These are phyloP conservation scores for Phymanthus crucifer DNA, from an alignment of 92 coral and sea anemone genomes.

Conservation along the genomic window DNA sequence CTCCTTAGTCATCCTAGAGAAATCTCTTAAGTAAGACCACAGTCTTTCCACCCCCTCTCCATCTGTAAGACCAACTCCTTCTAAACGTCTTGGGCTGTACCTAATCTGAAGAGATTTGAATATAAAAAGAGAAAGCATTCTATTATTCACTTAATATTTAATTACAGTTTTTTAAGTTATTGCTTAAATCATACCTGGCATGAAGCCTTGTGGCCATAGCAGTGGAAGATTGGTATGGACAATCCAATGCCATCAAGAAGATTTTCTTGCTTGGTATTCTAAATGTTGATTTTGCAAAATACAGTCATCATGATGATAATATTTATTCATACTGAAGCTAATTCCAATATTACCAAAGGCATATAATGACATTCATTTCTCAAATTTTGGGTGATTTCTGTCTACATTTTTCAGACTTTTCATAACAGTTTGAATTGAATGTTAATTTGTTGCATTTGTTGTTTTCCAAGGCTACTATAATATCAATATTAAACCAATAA, in stretches of 20 bases:
- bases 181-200: background rate
- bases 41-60: constrained; percentile 52
- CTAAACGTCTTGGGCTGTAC: background rate
- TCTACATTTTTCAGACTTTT: too few relatives aligned
- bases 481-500: too few relatives aligned
- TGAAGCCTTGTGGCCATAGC: background rate
- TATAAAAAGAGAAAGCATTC: background rate
- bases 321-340: background rate
- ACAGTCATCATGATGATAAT: too few relatives aligned
- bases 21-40: constrained; percentile 59
- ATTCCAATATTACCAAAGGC: background rate
- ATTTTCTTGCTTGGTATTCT: background rate
- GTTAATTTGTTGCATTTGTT: too few relatives aligned
- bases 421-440: too few relatives aligned
- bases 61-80: background rate
- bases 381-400: too few relatives aligned
- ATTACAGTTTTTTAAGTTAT: background rate
- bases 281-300: background rate
- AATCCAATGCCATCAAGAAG: background rate
- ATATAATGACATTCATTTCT: too few relatives aligned
- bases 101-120: background rate
- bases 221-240: background rate
- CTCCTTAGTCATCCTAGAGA: constrained; percentile 57
- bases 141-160: background rate
- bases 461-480: too few relatives aligned